A percentile compares a stretch with the other conserved stretches of the same genome.
These are phyloP conservation scores for Teinopalpus imperialis DNA, from an alignment of 2,888 invertebrate genomes.

Conservation along the genomic window DNA sequence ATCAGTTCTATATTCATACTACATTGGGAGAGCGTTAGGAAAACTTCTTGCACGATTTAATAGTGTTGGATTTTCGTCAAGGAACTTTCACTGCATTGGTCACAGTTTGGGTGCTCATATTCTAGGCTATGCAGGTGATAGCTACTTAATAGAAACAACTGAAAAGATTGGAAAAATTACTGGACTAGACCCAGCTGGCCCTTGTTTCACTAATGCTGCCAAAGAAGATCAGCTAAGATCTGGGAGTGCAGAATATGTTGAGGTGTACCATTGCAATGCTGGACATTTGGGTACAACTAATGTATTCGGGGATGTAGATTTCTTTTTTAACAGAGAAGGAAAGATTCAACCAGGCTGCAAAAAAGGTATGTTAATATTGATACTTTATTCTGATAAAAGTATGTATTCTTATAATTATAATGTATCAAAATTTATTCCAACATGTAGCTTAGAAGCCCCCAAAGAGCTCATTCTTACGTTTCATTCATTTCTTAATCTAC, in stretches of 20 bases:
- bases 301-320: conserved; percentile 61
- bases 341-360: conserved; percentile 59
- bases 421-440: too few species aligned
- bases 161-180: conserved; percentile 28
- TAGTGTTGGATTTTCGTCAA: conserved; percentile 17
- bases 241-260: conserved; percentile 65
- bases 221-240: conserved; percentile 49
- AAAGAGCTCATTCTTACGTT: too few species aligned
- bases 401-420: too few species aligned
- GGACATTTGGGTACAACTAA: conserved; percentile 54
- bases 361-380: conserved; percentile 11
- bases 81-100: conserved; percentile 31
- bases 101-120: conserved; percentile 35
- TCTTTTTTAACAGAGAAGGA: conserved; percentile 69
- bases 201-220: conserved; percentile 29
- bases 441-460: too few species aligned
- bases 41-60: conserved; percentile 27
- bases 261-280: conserved; percentile 68
- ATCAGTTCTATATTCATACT: conserved; percentile 34
- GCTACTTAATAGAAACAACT: conserved; percentile 22
- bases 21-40: conserved; percentile 30
- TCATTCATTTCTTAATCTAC: too few species aligned
- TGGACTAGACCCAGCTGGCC: conserved; percentile 35
- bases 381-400: too few species aligned
- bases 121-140: conserved; percentile 28